A percentile compares a stretch with the other conserved stretches of the same genome.
These are phyloP conservation scores for Dorcus parallelipipedus DNA, from an alignment of 2,888 invertebrate species.

Conservation along the genomic window DNA sequence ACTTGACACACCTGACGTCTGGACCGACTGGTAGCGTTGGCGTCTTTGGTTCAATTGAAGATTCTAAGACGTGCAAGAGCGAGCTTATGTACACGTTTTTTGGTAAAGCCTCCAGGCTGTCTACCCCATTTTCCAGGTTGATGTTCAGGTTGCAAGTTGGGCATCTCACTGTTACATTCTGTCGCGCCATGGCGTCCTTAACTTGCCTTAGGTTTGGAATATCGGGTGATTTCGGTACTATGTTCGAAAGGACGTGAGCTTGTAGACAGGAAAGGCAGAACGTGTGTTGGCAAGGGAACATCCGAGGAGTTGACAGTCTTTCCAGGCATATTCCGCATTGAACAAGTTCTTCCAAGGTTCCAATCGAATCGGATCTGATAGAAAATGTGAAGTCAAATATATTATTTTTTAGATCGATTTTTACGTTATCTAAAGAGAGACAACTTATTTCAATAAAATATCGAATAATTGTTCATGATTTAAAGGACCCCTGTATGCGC, in stretches of 20 bases:
- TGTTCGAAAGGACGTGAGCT: conserved; percentile 21
- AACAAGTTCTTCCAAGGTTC: conserved; percentile 57
- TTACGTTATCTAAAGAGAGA: too few species aligned
- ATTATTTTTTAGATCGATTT: too few species aligned
- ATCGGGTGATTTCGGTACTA: too few species aligned
- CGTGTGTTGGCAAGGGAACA: conserved; percentile 66
- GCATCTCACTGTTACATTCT: conserved; percentile 42
- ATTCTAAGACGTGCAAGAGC: conserved; percentile 49
- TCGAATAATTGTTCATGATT: too few species aligned
- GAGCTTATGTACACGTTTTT: conserved; percentile 66
- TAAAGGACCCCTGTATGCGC: too few species aligned
- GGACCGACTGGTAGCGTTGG: not conserved
- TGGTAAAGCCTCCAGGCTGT: conserved; percentile 58
- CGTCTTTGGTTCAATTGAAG: conserved; percentile 8
- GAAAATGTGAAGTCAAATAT: not conserved
- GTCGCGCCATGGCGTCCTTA: not conserved
- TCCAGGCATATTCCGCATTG: conserved; percentile 61
- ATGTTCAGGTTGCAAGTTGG: conserved; percentile 57
- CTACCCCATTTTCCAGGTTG: conserved; percentile 50
- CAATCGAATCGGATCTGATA: conserved; percentile 39
- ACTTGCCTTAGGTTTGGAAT: not conserved
- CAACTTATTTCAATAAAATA: too few species aligned
- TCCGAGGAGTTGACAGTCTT: conserved; percentile 56
- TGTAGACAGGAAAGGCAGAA: conserved; percentile 61
- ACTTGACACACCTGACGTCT: conserved; percentile 41